A percentile compares a stretch with the other conserved stretches of the same genome.
phyloP scores from a whole-genome alignment of 2,888 invertebrate genomes.

The Eupithecia insigniata region DNA sequence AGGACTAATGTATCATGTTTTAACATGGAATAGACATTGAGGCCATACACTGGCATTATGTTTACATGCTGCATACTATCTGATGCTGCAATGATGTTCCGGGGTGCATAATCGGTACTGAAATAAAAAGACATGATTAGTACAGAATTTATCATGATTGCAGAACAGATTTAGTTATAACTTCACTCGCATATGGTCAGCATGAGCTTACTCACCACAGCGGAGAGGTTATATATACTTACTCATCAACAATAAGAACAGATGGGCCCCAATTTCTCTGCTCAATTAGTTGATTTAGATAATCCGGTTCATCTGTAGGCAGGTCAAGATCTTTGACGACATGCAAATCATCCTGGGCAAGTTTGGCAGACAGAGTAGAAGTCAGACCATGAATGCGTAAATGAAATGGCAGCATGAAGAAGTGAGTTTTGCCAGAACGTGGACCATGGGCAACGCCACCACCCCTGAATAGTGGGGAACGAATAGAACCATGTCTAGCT shows the following conservation, averaged over 20 bases:
- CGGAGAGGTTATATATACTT: conserved; percentile 63
- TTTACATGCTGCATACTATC: conserved; percentile 92
- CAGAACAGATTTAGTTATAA: not conserved
- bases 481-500: conserved; percentile 95
- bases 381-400: conserved; percentile 91
- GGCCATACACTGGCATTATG: conserved; percentile 97
- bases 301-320: conserved; percentile 91
- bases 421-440: conserved; percentile 94
- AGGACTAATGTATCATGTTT: conserved; percentile 97
- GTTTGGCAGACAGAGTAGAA: conserved; percentile 93
- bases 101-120: conserved; percentile 93
- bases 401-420: conserved; percentile 95
- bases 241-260: conserved; percentile 96
- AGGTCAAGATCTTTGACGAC: conserved; percentile 94
- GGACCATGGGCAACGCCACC: conserved; percentile 96
- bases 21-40: conserved; percentile 98
- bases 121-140: conserved; percentile 16
- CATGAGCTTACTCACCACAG: too few species aligned
- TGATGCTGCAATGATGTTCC: conserved; percentile 93
- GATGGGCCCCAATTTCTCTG: conserved; percentile 98
- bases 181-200: too few species aligned
- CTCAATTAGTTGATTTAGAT: conserved; percentile 91
- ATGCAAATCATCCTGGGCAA: conserved; percentile 98
- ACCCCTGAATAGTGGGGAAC: conserved; percentile 93
- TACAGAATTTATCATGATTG: not conserved